Evolutionary conservation across 2,113 vertebrate genomes (phyloP), one percentile per base, ranked within the genome.

Genomic region (Bufo gargarizans): DNA sequence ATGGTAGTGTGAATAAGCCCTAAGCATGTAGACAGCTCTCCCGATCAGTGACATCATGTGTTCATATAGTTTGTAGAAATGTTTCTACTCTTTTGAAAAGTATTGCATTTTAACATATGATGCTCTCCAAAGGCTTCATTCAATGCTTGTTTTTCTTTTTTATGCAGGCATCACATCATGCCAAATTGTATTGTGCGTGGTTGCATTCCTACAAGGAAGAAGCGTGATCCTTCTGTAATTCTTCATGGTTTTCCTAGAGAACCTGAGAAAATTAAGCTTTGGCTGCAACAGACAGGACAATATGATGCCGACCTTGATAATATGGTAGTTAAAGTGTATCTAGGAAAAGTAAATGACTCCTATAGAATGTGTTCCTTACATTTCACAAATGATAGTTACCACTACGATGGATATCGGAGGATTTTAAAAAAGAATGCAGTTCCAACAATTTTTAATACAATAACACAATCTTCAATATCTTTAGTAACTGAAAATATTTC

Each of bases 241-340:
- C 72, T 76, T 76, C 72, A 76, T 50, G 2, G 72, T 76, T 76
- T 76, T 76, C 72, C 72, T 20, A 76, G 13, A 76, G 72, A 76
- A 50, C 72, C 72, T 76, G 72, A 76, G 20, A 76, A 17, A 76
- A 76, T 76, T 2, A 76, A 76, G 45, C 17, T 50, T 4, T 76
- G 72, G 72, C 72, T 76, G 16, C 45, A 8, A 11, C 72, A 76
- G 19, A 76, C 72, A 50, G 47, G 47, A 76, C 72, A 76, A 76
- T 76, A 76, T 76, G 72, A 19, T 19, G 0, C 3, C 1, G 72
- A 76, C 7, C 4, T 76, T 76, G 72, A 76, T 19, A 10, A 76
- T 8, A 76, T 76, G 72, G 72, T 76, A 20, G 17, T 49, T 0
- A 76, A 76, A 76, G 72, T 76, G 11, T 76, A 4, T 76, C 43